Conservation (phyloP, 2,888 invertebrate species). For the Operophtera brumata region DNA sequence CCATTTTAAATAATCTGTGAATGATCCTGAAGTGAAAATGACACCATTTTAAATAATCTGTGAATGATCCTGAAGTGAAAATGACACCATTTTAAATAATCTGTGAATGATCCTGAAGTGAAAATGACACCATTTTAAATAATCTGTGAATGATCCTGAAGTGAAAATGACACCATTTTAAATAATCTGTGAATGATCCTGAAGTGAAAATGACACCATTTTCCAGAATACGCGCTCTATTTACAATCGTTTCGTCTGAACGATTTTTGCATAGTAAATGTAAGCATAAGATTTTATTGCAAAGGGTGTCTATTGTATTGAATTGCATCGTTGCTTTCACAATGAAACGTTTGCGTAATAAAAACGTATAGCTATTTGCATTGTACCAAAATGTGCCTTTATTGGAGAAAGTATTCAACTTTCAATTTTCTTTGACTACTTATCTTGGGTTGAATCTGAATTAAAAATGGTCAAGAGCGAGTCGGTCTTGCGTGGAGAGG, state of each 20-base stretch:
- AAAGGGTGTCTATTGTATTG: constrained; percentile 44
- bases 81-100: too few relatives aligned
- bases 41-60: too few relatives aligned
- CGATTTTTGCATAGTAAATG: constrained; percentile 66
- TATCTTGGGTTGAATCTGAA: constrained; percentile 16
- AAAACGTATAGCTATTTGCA: constrained; percentile 47
- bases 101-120: too few relatives aligned
- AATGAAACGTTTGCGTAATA: constrained; percentile 44
- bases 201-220: too few relatives aligned
- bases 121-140: too few relatives aligned
- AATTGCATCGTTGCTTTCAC: constrained; percentile 38
- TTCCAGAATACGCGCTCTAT: constrained; percentile 44
- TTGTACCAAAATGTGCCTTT: constrained; percentile 16
- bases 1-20: too few relatives aligned
- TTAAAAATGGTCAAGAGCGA: background rate
- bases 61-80: too few relatives aligned
- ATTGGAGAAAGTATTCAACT: constrained; percentile 12
- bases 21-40: too few relatives aligned
- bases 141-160: background rate
- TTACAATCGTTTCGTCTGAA: constrained; percentile 39
- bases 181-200: too few relatives aligned
- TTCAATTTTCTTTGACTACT: constrained; percentile 2
- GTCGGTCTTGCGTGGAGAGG: background rate
- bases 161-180: background rate
- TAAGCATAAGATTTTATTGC: constrained; percentile 70